Evolutionary conservation across 2,888 invertebrate species (phyloP), one percentile per base, ranked within the genome.

Genomic region (Drosophila eohydei): DNA sequence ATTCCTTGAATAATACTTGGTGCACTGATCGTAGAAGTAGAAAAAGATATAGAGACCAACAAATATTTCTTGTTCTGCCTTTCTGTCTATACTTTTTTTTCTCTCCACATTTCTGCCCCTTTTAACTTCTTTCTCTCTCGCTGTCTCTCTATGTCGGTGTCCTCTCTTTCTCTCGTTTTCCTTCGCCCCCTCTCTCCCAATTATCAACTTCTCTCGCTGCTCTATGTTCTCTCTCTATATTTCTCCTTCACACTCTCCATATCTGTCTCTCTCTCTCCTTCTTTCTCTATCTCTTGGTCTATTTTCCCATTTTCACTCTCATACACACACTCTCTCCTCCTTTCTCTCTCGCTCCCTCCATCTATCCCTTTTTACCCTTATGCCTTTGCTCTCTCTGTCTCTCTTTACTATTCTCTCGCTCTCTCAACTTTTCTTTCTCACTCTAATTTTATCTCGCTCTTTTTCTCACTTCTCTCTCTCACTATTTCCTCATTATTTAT

Each of bases 171-270:
- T 14, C 11, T 48, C n/a, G 9, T 26, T 14, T 14, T 8, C 11
- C 11, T 2, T 32, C 4, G 2, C 0, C 1, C 2, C 2, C 32
- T n/a, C 5, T 7, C 1, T 26, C 0, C 14, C 12, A 28, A 1
- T 16, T 3, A 0, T 34, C 41, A 16, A 4, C 4, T 4, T 32
- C n/a, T 5, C 16, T 16, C 1, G 6, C 41, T 41, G 5, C 16
- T n/a, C 4, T 12, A n/a, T 4, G n/a, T 5, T 50, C 9, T 16
- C 9, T 14, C 30, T 21, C 11, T 43, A 2, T 8, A 14, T 12
- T 9, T n/a, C 1, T 41, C 3, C 0, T 46, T 46, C 12, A 6
- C 28, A 28, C 26, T 26, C 43, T 11, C 9, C 14, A 21, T 21
- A 14, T n/a, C 16, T 43, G 2, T 16, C 16, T 16, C 21, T 43